Conservation (phyloP, 2,888 invertebrate species). For the Diabrotica balteata region DNA sequence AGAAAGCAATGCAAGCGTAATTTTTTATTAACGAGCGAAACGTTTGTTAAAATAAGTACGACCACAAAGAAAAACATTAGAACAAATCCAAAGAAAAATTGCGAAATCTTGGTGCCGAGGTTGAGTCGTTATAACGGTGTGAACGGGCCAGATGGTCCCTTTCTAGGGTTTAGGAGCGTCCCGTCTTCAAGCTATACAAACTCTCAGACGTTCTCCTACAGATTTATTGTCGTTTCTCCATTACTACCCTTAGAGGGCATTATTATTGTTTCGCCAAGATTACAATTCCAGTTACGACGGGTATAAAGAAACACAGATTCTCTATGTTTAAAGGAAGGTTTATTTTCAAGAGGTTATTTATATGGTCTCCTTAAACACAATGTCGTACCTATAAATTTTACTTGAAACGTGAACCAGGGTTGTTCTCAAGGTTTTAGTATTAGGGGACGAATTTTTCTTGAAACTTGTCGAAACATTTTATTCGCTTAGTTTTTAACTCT, state of each 20-base stretch:
- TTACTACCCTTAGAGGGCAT: conserved; percentile 29
- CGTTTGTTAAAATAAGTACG: conserved; percentile 4
- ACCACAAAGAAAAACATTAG: conserved; percentile 38
- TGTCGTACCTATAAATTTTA: too few relatives aligned
- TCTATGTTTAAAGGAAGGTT: conserved; percentile 7
- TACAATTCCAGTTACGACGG: conserved; percentile 22
- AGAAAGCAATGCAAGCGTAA: conserved; percentile 14
- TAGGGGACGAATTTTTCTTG: too few relatives aligned
- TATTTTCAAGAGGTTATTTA: conserved; percentile 12
- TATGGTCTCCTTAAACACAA: too few relatives aligned
- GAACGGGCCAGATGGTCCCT: conserved; percentile 55
- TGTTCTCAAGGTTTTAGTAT: too few relatives aligned
- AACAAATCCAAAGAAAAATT: conserved; percentile 53
- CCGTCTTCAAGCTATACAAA: conserved; percentile 40
- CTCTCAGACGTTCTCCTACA: conserved; percentile 45
- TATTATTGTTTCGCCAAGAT: conserved; percentile 25
- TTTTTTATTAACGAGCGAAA: conserved; percentile 14
- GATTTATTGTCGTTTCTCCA: conserved; percentile 48
- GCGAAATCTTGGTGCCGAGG: conserved; percentile 57
- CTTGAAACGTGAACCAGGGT: too few relatives aligned
- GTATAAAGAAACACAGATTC: conserved; percentile 24
- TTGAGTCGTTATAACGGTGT: conserved; percentile 53
- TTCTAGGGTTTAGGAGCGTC: conserved; percentile 47
- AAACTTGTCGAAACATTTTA: too few relatives aligned
- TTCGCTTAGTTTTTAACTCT: too few relatives aligned